Conservation (phyloP, 2,888 invertebrate species). For the Drosophila anceps region DNA sequence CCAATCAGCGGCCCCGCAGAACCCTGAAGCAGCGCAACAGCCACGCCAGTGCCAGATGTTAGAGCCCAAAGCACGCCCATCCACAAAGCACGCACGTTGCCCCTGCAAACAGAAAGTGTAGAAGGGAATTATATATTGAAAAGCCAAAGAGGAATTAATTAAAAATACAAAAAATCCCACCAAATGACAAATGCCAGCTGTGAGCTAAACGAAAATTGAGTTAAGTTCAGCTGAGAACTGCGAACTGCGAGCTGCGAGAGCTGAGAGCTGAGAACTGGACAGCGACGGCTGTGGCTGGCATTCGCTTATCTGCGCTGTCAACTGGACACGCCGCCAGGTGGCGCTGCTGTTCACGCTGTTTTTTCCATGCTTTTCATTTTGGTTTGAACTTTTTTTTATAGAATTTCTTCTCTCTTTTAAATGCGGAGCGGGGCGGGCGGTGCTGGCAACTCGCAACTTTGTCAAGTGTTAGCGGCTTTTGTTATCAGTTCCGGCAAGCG, state of each 20-base stretch:
- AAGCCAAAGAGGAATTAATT: slow-evolving; percentile 60
- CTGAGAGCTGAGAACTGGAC: slow-evolving; percentile 45
- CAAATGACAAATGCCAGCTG: slow-evolving; percentile 65
- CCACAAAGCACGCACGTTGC: slow-evolving; percentile 90
- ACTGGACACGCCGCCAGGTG: slow-evolving; percentile 68
- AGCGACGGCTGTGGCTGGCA: slow-evolving; percentile 34
- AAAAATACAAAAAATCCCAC: slow-evolving; percentile 49
- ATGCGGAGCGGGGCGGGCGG: not conserved
- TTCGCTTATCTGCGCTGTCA: slow-evolving; percentile 62
- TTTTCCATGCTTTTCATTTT: slow-evolving; percentile 2
- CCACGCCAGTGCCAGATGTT: slow-evolving; percentile 92
- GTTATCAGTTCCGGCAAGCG: slow-evolving; percentile 78
- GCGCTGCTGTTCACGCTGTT: slow-evolving; percentile 23
- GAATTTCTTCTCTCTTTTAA: not conserved
- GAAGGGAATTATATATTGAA: slow-evolving; percentile 44
- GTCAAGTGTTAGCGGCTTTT: slow-evolving; percentile 82
- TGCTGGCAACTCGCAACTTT: slow-evolving; percentile 62
- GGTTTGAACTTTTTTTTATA: not conserved
- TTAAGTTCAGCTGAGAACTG: slow-evolving; percentile 63
- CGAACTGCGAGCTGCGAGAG: slow-evolving; percentile 28
- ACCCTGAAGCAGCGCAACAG: slow-evolving; percentile 93
- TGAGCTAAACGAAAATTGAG: slow-evolving; percentile 58
- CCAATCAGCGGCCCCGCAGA: slow-evolving; percentile 94
- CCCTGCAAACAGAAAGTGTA: slow-evolving; percentile 85
- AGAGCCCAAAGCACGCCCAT: slow-evolving; percentile 91